Percentiles rank a stretch among this genome's conserved stretches.
These are phyloP conservation scores for Clusia tigrina DNA, from an alignment of 2,888 invertebrate species.

Conservation along the genomic window DNA sequence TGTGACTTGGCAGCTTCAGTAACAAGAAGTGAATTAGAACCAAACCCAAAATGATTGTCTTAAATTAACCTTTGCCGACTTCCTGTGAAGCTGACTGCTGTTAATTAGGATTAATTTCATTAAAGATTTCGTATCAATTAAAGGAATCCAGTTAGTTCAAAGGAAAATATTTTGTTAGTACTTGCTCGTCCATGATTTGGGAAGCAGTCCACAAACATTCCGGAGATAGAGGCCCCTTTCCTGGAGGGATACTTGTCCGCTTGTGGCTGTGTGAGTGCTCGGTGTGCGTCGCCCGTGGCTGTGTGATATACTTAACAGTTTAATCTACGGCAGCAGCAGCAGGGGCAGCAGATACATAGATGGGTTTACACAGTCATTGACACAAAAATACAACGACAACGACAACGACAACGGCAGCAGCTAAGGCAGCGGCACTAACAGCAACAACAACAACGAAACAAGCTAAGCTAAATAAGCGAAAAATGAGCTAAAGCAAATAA, in stretches of 20 bases:
- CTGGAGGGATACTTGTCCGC: constrained; percentile 9
- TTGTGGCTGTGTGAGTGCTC: constrained; percentile 15
- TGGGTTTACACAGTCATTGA: background rate
- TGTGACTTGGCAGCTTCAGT: no score
- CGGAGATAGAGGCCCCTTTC: no score
- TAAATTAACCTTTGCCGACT: no score
- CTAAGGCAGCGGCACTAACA: constrained; percentile 10
- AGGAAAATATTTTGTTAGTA: background rate
- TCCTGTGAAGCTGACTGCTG: no score
- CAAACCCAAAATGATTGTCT: no score
- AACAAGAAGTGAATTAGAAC: no score
- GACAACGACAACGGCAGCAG: background rate
- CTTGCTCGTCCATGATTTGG: background rate
- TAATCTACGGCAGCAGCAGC: constrained; percentile 22
- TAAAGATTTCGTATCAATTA: no score
- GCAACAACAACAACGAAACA: constrained; percentile 12
- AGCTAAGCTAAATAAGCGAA: constrained; percentile 5
- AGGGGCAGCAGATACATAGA: background rate
- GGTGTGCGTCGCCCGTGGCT: constrained; percentile 17
- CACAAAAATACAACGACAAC: background rate
- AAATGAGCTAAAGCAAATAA: constrained; percentile 15
- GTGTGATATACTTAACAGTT: constrained; percentile 26
- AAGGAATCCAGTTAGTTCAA: no score
- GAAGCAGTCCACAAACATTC: no score
- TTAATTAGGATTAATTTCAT: no score